These are phyloP conservation scores for Pedionomus torquatus DNA, from an alignment of 2,113 vertebrate genomes.

Conservation along the genomic window DNA sequence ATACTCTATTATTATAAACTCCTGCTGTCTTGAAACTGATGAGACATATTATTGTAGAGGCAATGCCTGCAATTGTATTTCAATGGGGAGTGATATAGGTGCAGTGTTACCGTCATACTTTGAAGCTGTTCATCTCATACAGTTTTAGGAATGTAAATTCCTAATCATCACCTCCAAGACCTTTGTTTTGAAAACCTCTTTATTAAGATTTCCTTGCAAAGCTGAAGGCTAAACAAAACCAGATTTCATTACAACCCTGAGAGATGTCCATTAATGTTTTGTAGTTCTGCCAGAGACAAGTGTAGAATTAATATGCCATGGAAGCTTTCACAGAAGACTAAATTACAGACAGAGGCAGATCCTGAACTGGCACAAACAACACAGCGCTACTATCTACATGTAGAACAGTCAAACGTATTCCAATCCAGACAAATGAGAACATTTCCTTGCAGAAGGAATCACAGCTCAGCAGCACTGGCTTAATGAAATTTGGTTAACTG, in stretches of 20 bases:
- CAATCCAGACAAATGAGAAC: not conserved
- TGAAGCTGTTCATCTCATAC: not conserved
- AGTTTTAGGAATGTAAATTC: not conserved
- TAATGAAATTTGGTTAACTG: not conserved
- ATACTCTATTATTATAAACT: constrained; percentile 51
- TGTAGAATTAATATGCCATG: not conserved
- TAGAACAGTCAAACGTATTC: not conserved
- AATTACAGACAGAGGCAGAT: not conserved
- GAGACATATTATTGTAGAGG: constrained; percentile 1
- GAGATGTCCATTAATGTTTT: not conserved
- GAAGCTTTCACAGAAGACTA: not conserved
- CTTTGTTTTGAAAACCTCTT: not conserved
- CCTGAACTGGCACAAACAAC: not conserved
- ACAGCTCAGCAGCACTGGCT: not conserved
- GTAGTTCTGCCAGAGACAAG: not conserved
- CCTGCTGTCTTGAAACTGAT: constrained; percentile 50
- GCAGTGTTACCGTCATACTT: not conserved
- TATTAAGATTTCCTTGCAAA: constrained; percentile 1
- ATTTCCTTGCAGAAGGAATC: not conserved
- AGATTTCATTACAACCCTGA: not conserved
- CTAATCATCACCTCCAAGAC: not conserved
- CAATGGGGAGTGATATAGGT: not conserved
- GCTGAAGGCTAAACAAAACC: not conserved
- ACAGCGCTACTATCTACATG: not conserved
- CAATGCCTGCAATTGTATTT: not conserved